Conservation (phyloP, 2,797 vertebrate genomes). For the Sebastes elongatus region DNA sequence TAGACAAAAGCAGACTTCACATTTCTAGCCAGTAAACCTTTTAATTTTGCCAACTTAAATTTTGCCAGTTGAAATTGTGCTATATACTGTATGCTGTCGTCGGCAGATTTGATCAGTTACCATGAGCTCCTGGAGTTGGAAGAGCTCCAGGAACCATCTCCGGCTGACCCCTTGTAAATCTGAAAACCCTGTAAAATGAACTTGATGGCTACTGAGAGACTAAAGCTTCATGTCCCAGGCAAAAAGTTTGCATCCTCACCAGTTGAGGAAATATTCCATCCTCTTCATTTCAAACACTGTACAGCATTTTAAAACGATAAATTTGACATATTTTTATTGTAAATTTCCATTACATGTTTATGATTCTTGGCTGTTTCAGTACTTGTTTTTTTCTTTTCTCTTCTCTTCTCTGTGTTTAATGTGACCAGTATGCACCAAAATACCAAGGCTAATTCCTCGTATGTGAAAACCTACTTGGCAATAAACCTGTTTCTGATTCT, state of each 20-base stretch:
- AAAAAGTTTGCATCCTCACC: neutral
- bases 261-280: fast-evolving
- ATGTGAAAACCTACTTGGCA: neutral
- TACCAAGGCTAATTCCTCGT: neutral
- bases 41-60: neutral
- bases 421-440: neutral
- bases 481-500: neutral
- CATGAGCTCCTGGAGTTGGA: neutral
- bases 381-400: neutral
- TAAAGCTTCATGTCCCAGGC: too few relatives aligned
- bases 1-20: neutral
- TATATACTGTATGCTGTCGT: too few relatives aligned
- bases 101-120: neutral
- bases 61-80: too few relatives aligned
- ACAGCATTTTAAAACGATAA: neutral
- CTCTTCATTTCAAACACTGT: neutral
- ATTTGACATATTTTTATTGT: neutral
- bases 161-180: neutral
- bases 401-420: neutral
- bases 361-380: neutral
- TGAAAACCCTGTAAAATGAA: neutral
- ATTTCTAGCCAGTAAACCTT: neutral
- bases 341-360: neutral
- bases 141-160: neutral
- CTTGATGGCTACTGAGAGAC: neutral